phyloP scores from a whole-genome alignment of 2,113 vertebrate genomes.

The Gracilinanus agilis region DNA sequence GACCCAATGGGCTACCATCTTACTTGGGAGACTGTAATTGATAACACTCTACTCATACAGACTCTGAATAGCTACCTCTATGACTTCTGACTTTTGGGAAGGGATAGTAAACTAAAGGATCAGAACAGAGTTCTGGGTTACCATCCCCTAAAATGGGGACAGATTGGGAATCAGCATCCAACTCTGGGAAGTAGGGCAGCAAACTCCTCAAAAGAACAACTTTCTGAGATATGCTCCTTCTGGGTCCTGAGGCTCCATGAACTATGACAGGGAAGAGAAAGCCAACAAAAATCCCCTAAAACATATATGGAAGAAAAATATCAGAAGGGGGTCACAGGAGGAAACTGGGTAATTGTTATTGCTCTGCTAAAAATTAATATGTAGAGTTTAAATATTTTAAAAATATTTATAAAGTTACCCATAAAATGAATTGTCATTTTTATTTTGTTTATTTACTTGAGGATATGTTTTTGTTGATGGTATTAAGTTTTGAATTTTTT shows the following conservation, averaged over 20 bases:
- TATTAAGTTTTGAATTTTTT: background rate
- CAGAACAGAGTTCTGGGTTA: background rate
- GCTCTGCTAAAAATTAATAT: background rate
- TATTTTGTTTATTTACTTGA: background rate
- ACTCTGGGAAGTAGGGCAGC: background rate
- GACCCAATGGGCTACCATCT: background rate
- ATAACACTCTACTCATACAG: no score
- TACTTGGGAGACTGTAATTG: background rate
- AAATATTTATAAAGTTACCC: background rate
- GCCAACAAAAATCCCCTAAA: background rate
- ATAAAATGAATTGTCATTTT: background rate
- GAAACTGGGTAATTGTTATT: background rate
- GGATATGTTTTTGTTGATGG: background rate
- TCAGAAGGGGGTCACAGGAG: background rate
- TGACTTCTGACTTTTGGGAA: background rate
- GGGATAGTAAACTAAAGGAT: background rate
- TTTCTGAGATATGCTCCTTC: background rate
- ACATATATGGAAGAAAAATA: background rate
- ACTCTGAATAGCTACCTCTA: background rate
- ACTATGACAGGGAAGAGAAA: constrained; percentile 26
- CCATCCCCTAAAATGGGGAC: background rate
- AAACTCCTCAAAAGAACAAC: background rate
- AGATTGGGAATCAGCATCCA: background rate
- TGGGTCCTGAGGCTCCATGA: constrained; percentile 5
- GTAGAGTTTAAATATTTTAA: background rate